phyloP scores from a whole-genome alignment of 2,113 vertebrate species.

The Chlorodrepanis virens region DNA sequence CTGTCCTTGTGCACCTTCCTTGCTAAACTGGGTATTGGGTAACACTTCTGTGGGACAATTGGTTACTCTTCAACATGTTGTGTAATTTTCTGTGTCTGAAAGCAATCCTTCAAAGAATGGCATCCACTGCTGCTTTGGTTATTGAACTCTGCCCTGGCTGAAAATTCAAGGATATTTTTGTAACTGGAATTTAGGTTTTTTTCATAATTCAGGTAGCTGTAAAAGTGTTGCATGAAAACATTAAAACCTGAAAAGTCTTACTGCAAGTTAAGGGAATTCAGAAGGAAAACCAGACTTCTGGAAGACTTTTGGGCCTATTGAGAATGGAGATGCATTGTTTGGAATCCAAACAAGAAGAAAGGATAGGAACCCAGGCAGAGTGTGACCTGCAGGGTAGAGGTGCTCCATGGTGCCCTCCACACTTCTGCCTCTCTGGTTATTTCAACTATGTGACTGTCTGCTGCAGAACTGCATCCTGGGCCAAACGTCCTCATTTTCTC shows the following conservation, averaged over 20 bases:
- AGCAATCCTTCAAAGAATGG: neutral
- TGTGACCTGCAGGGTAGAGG: neutral
- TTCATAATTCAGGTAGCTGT: neutral
- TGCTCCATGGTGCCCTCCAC: neutral
- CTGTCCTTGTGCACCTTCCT: neutral
- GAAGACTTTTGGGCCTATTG: neutral
- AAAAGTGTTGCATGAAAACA: neutral
- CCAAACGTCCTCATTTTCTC: neutral
- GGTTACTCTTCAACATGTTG: neutral
- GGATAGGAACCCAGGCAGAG: neutral
- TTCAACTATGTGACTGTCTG: neutral
- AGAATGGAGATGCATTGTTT: neutral
- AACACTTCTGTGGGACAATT: neutral
- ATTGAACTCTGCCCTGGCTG: neutral
- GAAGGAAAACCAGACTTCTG: neutral
- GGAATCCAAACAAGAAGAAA: neutral
- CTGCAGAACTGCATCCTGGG: neutral
- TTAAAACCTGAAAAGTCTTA: neutral
- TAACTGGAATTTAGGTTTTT: neutral
- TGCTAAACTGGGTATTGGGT: neutral
- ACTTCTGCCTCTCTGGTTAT: neutral
- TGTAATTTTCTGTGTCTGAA: neutral
- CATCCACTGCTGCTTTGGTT: neutral
- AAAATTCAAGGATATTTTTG: neutral
- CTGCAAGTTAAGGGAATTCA: neutral